Conservation (phyloP, 2,888 invertebrate genomes). For the Xanthostigma xanthostigma region DNA sequence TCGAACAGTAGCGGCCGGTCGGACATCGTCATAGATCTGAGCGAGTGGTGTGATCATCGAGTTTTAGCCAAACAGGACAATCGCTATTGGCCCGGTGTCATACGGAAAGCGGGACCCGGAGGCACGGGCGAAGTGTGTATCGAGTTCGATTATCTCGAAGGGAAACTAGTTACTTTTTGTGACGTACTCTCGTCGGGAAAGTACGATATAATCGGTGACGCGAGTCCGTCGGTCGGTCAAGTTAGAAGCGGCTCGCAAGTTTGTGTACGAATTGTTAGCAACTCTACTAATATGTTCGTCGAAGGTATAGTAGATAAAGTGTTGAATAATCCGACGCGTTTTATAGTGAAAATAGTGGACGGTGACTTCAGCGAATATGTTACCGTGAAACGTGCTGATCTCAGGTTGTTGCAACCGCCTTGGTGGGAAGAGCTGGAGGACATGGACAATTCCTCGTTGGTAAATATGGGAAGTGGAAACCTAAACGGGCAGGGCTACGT, state of each 20-base stretch:
- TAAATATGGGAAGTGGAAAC: neutral
- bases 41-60: constrained; percentile 87
- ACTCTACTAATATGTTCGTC: constrained; percentile 60
- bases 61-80: constrained; percentile 76
- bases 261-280: constrained; percentile 57
- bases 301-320: constrained; percentile 70
- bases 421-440: constrained; percentile 94
- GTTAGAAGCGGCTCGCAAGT: constrained; percentile 66
- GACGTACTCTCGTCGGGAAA: constrained; percentile 67
- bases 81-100: constrained; percentile 77
- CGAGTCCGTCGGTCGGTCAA: constrained; percentile 74
- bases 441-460: constrained; percentile 20
- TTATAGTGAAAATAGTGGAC: constrained; percentile 44
- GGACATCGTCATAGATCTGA: constrained; percentile 41
- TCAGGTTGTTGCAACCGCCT: constrained; percentile 80
- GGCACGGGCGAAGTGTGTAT: constrained; percentile 59
- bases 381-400: constrained; percentile 76
- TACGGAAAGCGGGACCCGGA: constrained; percentile 56
- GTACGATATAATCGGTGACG: constrained; percentile 84
- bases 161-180: constrained; percentile 50
- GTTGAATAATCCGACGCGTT: constrained; percentile 48
- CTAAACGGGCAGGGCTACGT: constrained; percentile 5
- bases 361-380: constrained; percentile 33
- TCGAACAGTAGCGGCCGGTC: neutral
- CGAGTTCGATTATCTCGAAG: constrained; percentile 65